Evolutionary conservation across 2,113 vertebrate species (phyloP).

Genomic region (Actenoides lindsayi): DNA sequence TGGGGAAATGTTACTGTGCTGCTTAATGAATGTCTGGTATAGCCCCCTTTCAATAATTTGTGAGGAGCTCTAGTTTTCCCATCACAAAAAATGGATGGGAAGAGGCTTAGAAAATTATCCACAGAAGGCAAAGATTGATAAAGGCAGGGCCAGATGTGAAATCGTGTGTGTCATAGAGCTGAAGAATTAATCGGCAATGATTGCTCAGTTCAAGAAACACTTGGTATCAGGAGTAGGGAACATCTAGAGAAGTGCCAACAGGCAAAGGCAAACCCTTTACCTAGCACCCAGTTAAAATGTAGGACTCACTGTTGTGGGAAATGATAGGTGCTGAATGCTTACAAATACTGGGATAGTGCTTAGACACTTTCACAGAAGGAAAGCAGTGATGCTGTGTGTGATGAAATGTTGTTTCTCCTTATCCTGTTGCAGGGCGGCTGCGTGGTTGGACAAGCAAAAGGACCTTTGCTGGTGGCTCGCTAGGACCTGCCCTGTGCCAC

Average conservation of each 20-base stretch:
- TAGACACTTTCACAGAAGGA: neutral
- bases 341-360: rapidly evolving
- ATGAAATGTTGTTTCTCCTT: neutral
- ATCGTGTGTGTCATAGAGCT: neutral
- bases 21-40: neutral
- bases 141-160: neutral
- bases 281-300: neutral
- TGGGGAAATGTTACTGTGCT: neutral
- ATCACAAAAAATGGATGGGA: neutral
- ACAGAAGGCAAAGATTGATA: neutral
- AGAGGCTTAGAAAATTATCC: neutral
- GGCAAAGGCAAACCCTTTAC: neutral
- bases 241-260: neutral
- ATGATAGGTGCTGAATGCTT: neutral
- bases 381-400: neutral
- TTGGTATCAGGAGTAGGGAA: neutral
- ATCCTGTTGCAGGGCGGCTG: neutral
- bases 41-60: neutral
- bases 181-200: neutral
- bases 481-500: neutral
- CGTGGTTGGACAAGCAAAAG: neutral
- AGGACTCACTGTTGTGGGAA: neutral
- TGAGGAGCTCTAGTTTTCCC: neutral
- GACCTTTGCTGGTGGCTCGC: rapidly evolving
- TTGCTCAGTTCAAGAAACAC: neutral